phyloP scores from a whole-genome alignment of 2,113 vertebrate species.

The Perca fluviatilis region DNA sequence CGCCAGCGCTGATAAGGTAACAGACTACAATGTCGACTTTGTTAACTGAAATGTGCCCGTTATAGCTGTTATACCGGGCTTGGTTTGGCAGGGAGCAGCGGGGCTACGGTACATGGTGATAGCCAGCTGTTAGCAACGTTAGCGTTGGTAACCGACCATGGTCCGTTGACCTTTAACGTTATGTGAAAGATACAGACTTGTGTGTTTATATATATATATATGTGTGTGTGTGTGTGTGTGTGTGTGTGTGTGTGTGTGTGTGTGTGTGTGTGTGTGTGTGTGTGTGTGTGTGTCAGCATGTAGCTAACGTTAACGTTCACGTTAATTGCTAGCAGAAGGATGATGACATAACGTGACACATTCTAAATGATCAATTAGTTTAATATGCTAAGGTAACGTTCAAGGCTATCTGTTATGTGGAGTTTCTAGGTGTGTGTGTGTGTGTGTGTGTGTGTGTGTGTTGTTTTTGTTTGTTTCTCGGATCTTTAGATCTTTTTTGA shows the following conservation, averaged over 20 bases:
- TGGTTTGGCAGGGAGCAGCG: not conserved
- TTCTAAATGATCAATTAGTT: not conserved
- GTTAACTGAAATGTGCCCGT: not conserved
- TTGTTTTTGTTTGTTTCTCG: too few relatives aligned
- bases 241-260: not conserved
- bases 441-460: not conserved
- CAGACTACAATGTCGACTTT: not conserved
- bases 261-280: not conserved
- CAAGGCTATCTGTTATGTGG: not conserved
- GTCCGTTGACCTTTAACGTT: slow-evolving; percentile 17
- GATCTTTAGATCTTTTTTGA: not conserved
- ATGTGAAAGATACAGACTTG: not conserved
- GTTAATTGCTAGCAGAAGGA: not conserved
- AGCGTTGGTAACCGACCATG: not conserved
- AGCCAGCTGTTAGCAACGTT: slow-evolving; percentile 34
- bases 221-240: not conserved
- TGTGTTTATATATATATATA: not conserved
- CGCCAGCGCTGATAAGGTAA: slow-evolving; percentile 75
- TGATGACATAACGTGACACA: slow-evolving; percentile 53
- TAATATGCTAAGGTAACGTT: not conserved
- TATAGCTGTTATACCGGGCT: too few relatives aligned
- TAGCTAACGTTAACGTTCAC: too few relatives aligned
- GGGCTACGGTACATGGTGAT: too few relatives aligned
- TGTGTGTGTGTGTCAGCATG: not conserved
- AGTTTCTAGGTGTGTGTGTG: not conserved